Conservation (phyloP, 2,797 vertebrate genomes). For the Halcyon leucocephala region DNA sequence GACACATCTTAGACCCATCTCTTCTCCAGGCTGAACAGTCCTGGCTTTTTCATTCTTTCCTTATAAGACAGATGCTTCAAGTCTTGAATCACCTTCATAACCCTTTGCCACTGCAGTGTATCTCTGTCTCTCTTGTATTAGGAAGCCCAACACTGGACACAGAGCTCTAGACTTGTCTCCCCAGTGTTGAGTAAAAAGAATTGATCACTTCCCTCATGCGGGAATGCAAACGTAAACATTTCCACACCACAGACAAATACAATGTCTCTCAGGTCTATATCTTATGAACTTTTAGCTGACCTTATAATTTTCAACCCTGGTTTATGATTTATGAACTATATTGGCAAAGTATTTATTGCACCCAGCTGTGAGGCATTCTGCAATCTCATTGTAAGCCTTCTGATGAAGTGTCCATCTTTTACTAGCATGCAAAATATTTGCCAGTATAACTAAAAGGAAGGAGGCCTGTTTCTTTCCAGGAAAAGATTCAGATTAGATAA, state of each 20-base stretch:
- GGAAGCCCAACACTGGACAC: background rate
- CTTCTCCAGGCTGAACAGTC: background rate
- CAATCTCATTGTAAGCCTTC: background rate
- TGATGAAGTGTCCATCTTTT: background rate
- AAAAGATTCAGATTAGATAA: background rate
- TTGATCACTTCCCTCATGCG: background rate
- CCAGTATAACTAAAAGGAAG: background rate
- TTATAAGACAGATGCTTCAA: background rate
- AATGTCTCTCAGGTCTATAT: background rate
- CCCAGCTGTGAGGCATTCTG: background rate
- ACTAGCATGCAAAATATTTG: background rate
- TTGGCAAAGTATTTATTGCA: background rate
- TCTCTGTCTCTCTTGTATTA: no score
- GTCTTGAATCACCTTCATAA: background rate
- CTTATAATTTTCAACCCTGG: background rate
- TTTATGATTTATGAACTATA: background rate
- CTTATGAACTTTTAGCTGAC: background rate
- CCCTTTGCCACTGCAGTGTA: background rate
- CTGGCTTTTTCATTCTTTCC: background rate
- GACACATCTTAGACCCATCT: background rate
- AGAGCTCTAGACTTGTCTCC: background rate
- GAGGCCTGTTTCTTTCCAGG: background rate
- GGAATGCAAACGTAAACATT: background rate
- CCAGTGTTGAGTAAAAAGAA: no score
- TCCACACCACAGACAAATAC: background rate